These are phyloP conservation scores for Drosophila repletoides DNA, from an alignment of 1,140 invertebrate species.

Conservation along the genomic window DNA sequence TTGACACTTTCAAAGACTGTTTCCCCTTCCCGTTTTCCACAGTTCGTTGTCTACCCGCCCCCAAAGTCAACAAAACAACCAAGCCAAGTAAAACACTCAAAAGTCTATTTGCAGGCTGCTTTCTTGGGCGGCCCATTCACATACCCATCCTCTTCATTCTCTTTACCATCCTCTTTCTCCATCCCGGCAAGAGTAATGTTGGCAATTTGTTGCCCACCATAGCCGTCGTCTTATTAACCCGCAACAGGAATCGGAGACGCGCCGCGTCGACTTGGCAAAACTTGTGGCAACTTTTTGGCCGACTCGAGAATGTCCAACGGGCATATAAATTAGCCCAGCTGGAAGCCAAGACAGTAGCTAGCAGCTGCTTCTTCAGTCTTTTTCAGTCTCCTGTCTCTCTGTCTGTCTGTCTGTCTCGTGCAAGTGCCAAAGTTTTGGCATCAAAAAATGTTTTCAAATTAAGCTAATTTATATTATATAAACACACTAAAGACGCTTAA, in stretches of 20 bases:
- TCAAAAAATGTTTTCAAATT: conserved; percentile 80
- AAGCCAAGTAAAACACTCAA: conserved; percentile 73
- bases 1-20: conserved; percentile 72
- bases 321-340: conserved; percentile 75
- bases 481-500: conserved; percentile 73
- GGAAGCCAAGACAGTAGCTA: conserved; percentile 33
- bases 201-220: conserved; percentile 69
- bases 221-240: conserved; percentile 68
- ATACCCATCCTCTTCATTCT: not conserved
- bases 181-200: conserved; percentile 64
- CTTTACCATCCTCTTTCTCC: too few relatives aligned
- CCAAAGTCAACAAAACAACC: conserved; percentile 60
- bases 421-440: conserved; percentile 74
- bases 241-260: conserved; percentile 59
- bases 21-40: not conserved
- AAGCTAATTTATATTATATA: conserved; percentile 80
- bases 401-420: conserved; percentile 18
- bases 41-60: conserved; percentile 1
- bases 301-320: conserved; percentile 74
- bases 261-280: conserved; percentile 53
- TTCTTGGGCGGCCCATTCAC: not conserved
- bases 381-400: not conserved
- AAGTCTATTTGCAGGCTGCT: conserved; percentile 69
- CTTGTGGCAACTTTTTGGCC: conserved; percentile 69
- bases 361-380: conserved; percentile 23